A percentile compares a stretch with the other conserved stretches of the same genome.
These are phyloP conservation scores for Alviniconcha strummeri DNA, from an alignment of 2,888 invertebrate genomes.

Conservation along the genomic window DNA sequence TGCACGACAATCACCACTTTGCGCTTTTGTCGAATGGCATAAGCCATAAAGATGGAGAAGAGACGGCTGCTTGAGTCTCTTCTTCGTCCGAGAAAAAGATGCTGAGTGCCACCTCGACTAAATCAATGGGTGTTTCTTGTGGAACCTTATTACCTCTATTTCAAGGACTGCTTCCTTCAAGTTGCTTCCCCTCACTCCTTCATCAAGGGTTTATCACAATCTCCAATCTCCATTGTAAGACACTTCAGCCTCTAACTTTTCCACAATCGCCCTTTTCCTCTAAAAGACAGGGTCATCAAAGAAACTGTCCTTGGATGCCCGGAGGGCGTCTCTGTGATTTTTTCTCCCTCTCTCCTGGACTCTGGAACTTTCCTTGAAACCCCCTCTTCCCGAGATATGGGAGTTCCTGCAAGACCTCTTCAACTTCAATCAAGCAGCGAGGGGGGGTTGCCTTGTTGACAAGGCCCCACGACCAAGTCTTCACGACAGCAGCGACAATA, in stretches of 20 bases:
- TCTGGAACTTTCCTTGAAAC: slow-evolving; percentile 14
- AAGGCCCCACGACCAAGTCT: not conserved
- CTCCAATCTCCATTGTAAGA: not conserved
- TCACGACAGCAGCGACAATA: slow-evolving; percentile 24
- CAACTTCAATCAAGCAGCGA: slow-evolving; percentile 32
- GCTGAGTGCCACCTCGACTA: no score
- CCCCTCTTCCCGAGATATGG: not conserved
- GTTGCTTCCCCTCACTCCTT: slow-evolving; percentile 20
- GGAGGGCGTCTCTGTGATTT: not conserved
- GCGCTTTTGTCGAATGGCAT: no score
- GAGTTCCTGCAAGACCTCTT: slow-evolving; percentile 32
- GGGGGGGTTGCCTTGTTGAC: slow-evolving; percentile 31
- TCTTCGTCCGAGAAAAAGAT: no score
- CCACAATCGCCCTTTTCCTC: not conserved
- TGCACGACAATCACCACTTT: no score
- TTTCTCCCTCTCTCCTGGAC: not conserved
- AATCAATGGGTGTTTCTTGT: no score
- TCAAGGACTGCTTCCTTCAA: not conserved
- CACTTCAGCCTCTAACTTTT: slow-evolving; percentile 22
- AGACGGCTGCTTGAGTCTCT: no score
- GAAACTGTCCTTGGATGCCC: not conserved
- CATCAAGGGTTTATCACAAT: slow-evolving; percentile 19
- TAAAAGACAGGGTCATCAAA: slow-evolving; percentile 18
- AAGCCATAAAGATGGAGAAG: no score
- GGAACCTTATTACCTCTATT: slow-evolving; percentile 1